Evolutionary conservation across 2,113 vertebrate genomes (phyloP).

Genomic region (Thalassarche chlororhynchos): DNA sequence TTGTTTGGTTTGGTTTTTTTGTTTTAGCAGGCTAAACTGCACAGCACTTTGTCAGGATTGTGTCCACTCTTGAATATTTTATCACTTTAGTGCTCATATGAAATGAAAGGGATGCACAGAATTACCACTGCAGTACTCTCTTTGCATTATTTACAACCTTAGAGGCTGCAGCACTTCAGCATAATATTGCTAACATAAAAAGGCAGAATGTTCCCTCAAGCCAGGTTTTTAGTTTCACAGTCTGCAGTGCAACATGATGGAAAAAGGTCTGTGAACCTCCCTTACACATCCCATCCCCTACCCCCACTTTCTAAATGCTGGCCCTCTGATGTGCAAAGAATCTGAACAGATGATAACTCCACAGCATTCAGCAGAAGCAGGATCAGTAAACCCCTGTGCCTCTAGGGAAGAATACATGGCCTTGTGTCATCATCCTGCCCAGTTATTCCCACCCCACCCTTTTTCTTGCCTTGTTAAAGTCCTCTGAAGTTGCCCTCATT

Average conservation of each 20-base stretch:
- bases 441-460: neutral
- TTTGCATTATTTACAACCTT: slow-evolving; percentile 57
- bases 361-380: neutral
- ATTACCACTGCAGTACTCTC: slow-evolving; percentile 8
- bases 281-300: neutral
- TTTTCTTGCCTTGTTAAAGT: slow-evolving; percentile 94
- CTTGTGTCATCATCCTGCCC: neutral
- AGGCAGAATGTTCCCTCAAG: slow-evolving; percentile 7
- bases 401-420: neutral
- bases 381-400: neutral
- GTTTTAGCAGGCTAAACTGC: neutral
- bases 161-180: slow-evolving; percentile 29
- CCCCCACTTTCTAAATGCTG: neutral
- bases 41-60: neutral
- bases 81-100: neutral
- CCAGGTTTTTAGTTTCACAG: neutral
- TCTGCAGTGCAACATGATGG: neutral
- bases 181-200: slow-evolving; percentile 30
- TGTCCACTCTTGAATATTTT: slow-evolving; percentile 35
- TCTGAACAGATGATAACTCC: neutral
- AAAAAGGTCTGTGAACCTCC: neutral
- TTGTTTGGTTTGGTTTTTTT: neutral
- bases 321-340: neutral
- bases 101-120: slow-evolving; percentile 15
- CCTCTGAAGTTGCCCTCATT: slow-evolving; percentile 98